phyloP scores from a whole-genome alignment of 2,888 invertebrate species.

The Sabatieria punctata region DNA sequence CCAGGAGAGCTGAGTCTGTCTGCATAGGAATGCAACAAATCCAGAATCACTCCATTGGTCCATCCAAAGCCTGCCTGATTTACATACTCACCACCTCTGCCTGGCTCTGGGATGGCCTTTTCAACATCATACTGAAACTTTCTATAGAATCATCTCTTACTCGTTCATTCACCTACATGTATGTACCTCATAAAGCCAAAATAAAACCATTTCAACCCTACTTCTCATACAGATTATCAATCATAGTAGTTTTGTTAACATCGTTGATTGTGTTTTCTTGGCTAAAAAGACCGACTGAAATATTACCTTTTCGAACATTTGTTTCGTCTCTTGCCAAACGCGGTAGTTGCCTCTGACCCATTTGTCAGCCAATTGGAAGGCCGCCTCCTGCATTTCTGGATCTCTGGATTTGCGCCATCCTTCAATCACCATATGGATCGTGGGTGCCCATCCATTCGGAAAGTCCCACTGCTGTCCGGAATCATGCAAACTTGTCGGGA shows the following conservation, averaged over 20 bases:
- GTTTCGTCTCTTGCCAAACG: slow-evolving; percentile 8
- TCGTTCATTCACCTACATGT: too few relatives aligned
- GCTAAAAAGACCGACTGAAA: neutral
- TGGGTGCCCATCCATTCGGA: slow-evolving; percentile 26
- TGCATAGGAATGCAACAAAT: neutral
- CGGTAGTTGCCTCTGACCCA: slow-evolving; percentile 24
- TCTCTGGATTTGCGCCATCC: slow-evolving; percentile 49
- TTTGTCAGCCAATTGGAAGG: slow-evolving; percentile 22
- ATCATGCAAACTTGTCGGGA: neutral
- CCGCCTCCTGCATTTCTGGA: slow-evolving; percentile 21
- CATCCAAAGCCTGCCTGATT: neutral
- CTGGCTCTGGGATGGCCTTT: neutral
- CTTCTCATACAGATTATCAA: too few relatives aligned
- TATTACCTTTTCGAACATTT: slow-evolving; percentile 7
- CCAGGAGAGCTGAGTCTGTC: neutral
- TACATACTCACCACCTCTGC: neutral
- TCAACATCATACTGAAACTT: neutral
- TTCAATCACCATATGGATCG: slow-evolving; percentile 54
- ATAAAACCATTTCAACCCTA: too few relatives aligned
- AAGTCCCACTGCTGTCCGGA: slow-evolving; percentile 21
- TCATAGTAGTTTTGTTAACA: too few relatives aligned
- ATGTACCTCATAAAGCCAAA: too few relatives aligned
- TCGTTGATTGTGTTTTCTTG: too few relatives aligned
- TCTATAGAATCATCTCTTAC: too few relatives aligned
- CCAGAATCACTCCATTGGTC: neutral